Evolutionary conservation across 2,888 invertebrate species (phyloP), one percentile per base, ranked within the genome.

Genomic region (Lasiommata megera): DNA sequence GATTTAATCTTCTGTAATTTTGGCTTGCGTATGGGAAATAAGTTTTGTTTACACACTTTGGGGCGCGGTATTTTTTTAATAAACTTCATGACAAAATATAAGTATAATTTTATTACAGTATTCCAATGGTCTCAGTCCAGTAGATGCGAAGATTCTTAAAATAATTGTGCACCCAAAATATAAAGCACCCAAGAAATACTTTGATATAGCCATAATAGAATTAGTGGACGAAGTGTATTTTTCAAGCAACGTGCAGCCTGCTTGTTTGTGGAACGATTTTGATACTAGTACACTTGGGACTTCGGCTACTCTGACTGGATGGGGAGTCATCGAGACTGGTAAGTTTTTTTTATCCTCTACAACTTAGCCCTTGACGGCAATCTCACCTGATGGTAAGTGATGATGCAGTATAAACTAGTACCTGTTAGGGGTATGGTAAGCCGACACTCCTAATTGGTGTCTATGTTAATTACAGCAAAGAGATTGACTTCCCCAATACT

Each of bases 151-250:
- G 23, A 75, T 75, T 11, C 12, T 51, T 7, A 62, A 60, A 46
- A 67, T 74, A 29, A 64, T 70, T 8, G 41, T 55, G 7, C 73
- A 76, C 37, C 72, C 71, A 1, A 16, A 61, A 12, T 76, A 70
- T 44, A 48, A 46, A 0, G 7, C 72, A 0, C 72, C 72, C 3
- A 69, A 54, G 12, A 71, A 70, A 56, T 76, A 76, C 56, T 65
- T 61, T 44, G 76, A 76, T 34, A 72, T 74, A 34, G 76, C 74
- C 1, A 56, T 76, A 3, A 62, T 76, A 14, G 67, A 72, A 54
- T 28, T 76, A 9, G 34, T 41, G 3, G 41, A 34, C 1, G 50
- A 61, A 18, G 59, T 60, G 2, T 6, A 12, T 1, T 72, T 74
- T 41, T 56, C 63, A 0, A 60, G 46, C 7, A 48, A 57, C 9